Evolutionary conservation across 1,140 invertebrate species (phyloP).

Genomic region (Uloborus diversus): DNA sequence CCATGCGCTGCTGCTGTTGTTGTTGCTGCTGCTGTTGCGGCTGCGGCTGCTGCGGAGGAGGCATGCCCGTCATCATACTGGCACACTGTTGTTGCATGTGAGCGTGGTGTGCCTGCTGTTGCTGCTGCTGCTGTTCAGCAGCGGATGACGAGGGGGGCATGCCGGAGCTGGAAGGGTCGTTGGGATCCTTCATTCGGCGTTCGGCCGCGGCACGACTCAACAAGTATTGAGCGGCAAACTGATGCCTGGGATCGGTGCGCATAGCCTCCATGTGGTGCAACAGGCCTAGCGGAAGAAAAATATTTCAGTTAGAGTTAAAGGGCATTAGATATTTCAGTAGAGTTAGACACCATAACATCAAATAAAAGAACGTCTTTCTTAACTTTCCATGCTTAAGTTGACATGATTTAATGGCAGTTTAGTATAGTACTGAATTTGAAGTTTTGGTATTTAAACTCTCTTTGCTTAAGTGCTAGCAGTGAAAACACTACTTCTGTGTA

Average conservation of each 20-base stretch:
- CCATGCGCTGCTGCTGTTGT: conserved; percentile 7
- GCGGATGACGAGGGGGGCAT: conserved; percentile 25
- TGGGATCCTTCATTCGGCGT: conserved; percentile 78
- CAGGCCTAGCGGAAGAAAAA: conserved; percentile 71
- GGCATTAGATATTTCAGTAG: too few relatives aligned
- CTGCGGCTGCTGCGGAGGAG: conserved; percentile 1
- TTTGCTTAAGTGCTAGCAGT: too few relatives aligned
- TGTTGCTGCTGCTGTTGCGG: conserved; percentile 35
- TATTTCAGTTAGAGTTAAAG: neutral
- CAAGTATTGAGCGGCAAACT: conserved; percentile 92
- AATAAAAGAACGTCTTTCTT: too few relatives aligned
- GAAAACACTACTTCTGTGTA: too few relatives aligned
- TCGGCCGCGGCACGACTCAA: conserved; percentile 89
- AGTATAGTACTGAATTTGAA: too few relatives aligned
- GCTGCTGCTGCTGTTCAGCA: conserved; percentile 33
- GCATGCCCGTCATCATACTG: conserved; percentile 23
- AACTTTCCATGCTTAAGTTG: too few relatives aligned
- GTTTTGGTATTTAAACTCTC: too few relatives aligned
- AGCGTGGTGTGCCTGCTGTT: neutral
- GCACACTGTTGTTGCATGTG: conserved; percentile 13
- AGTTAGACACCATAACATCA: too few relatives aligned
- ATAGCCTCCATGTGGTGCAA: conserved; percentile 95
- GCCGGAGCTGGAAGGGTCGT: conserved; percentile 16
- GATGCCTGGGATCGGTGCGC: conserved; percentile 95
- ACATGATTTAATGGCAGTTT: too few relatives aligned